A percentile compares a stretch with the other conserved stretches of the same genome.
These are phyloP conservation scores for Limnephilus marmoratus DNA, from an alignment of 2,888 invertebrate genomes.

Conservation along the genomic window DNA sequence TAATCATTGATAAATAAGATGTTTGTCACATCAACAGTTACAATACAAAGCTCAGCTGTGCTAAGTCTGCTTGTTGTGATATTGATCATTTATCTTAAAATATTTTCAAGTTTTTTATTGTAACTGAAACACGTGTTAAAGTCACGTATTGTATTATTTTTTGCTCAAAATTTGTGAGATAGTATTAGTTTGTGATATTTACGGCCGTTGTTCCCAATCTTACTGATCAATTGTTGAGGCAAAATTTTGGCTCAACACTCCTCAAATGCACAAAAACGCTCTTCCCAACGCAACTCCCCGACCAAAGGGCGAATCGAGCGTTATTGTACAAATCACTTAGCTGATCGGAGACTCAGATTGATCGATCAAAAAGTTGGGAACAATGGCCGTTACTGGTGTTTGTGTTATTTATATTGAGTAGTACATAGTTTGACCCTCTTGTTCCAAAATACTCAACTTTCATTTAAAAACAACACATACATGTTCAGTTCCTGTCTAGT, in stretches of 20 bases:
- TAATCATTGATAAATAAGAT: slow-evolving; percentile 22
- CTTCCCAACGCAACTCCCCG: no score
- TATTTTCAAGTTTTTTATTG: background rate
- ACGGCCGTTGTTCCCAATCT: no score
- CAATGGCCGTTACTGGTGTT: background rate
- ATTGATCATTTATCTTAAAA: background rate
- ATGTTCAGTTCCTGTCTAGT: background rate
- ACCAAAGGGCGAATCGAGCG: no score
- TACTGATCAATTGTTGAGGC: no score
- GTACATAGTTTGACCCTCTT: background rate
- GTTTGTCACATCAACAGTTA: background rate
- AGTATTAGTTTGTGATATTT: background rate
- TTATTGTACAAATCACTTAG: no score
- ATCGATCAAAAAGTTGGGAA: no score
- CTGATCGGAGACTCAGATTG: no score
- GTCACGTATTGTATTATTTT: background rate
- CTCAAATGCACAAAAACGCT: no score
- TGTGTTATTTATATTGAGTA: background rate
- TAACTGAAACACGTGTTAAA: background rate
- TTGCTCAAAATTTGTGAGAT: background rate
- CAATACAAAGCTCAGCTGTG: background rate
- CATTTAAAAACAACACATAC: background rate
- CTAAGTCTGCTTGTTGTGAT: background rate
- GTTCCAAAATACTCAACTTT: no score
- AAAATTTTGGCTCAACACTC: no score